phyloP scores from a whole-genome alignment of 1,140 invertebrate genomes.

The Penaeus japonicus region DNA sequence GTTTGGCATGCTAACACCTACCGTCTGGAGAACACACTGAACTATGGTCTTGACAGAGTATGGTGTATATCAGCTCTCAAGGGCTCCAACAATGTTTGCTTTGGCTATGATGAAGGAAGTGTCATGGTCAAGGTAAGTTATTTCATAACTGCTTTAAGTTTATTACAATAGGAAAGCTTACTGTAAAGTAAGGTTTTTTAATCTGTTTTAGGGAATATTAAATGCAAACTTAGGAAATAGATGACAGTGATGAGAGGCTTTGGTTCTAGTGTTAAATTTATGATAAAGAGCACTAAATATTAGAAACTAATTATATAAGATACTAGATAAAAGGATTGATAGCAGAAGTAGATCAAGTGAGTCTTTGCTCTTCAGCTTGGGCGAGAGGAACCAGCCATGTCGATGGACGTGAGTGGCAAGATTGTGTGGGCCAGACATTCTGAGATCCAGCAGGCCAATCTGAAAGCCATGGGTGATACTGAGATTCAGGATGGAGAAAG shows the following conservation, averaged over 20 bases:
- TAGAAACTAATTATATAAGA: too few relatives aligned
- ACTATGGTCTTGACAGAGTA: conserved; percentile 97
- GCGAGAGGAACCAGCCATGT: conserved; percentile 97
- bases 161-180: background rate
- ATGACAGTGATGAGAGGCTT: too few relatives aligned
- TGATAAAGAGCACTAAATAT: too few relatives aligned
- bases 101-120: conserved; percentile 98
- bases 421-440: conserved; percentile 99
- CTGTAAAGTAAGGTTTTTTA: background rate
- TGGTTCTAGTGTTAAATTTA: too few relatives aligned
- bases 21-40: conserved; percentile 92
- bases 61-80: conserved; percentile 97
- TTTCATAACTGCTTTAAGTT: background rate
- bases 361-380: conserved; percentile 72
- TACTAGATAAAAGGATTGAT: too few relatives aligned
- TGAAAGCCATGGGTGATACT: conserved; percentile 77
- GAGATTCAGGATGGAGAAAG: conserved; percentile 92
- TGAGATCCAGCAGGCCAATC: conserved; percentile 97
- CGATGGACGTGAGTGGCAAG: conserved; percentile 98
- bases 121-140: conserved; percentile 75
- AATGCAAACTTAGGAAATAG: too few relatives aligned
- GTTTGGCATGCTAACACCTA: conserved; percentile 99
- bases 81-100: conserved; percentile 95
- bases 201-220: too few relatives aligned
- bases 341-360: too few relatives aligned